These are phyloP conservation scores for Rhaphigaster nebulosa DNA, from an alignment of 2,888 invertebrate species.

Conservation along the genomic window DNA sequence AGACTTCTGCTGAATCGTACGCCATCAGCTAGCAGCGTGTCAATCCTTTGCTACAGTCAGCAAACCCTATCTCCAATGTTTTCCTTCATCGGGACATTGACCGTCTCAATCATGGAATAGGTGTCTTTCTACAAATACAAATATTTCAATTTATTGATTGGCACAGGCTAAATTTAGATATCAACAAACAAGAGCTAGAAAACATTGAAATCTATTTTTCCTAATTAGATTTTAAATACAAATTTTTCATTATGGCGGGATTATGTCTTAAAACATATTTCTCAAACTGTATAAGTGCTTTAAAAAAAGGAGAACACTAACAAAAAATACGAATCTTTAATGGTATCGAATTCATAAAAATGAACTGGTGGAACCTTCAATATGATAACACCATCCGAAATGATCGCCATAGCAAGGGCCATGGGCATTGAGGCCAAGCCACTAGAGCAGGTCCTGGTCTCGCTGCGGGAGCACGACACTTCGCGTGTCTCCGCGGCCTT, in stretches of 20 bases:
- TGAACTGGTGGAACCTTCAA: not conserved
- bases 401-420: not conserved
- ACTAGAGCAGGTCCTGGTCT: not conserved
- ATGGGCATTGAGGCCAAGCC: conserved; percentile 3
- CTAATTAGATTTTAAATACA: too few species aligned
- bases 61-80: not conserved
- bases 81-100: not conserved
- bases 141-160: not conserved
- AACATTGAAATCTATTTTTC: too few species aligned
- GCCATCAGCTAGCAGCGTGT: too few species aligned
- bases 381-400: not conserved
- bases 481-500: conserved; percentile 4
- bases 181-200: not conserved
- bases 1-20: too few species aligned
- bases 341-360: not conserved
- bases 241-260: too few species aligned
- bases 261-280: too few species aligned
- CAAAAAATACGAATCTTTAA: not conserved
- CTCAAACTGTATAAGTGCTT: too few species aligned
- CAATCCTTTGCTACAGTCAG: not conserved
- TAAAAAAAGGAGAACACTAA: too few species aligned
- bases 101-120: not conserved
- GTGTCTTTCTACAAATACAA: not conserved
- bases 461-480: not conserved
- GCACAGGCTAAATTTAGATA: not conserved